These are phyloP conservation scores for Geotrypetes seraphini DNA, from an alignment of 2,797 vertebrate species.

Conservation along the genomic window DNA sequence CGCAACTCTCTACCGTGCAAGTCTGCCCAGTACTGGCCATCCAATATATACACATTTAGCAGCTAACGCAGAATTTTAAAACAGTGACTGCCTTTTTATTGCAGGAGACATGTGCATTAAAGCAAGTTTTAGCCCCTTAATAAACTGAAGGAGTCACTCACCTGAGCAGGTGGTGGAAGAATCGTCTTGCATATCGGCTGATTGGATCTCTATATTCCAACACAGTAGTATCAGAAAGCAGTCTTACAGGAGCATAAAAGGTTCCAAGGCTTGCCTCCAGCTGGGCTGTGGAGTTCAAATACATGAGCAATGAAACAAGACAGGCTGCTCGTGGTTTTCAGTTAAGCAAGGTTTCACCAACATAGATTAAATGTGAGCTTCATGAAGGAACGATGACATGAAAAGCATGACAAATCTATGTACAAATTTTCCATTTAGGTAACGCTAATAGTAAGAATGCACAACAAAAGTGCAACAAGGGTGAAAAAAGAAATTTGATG, in stretches of 20 bases:
- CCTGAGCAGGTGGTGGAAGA: slow-evolving; percentile 97
- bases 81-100: no score
- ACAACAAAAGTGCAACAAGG: slow-evolving; percentile 49
- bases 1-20: no score
- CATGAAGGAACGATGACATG: slow-evolving; percentile 39
- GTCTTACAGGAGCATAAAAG: slow-evolving; percentile 77
- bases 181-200: slow-evolving; percentile 82
- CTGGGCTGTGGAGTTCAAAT: slow-evolving; percentile 69
- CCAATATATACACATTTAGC: no score
- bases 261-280: slow-evolving; percentile 81
- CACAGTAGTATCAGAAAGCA: slow-evolving; percentile 71
- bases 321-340: slow-evolving; percentile 45
- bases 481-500: slow-evolving; percentile 37
- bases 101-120: no score
- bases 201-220: slow-evolving; percentile 80
- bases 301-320: slow-evolving; percentile 38
- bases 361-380: slow-evolving; percentile 35
- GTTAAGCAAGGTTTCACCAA: slow-evolving; percentile 47
- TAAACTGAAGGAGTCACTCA: slow-evolving; percentile 43
- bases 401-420: slow-evolving; percentile 43
- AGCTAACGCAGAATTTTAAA: no score
- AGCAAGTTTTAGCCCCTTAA: no score
- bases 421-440: slow-evolving; percentile 45
- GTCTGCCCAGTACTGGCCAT: no score
- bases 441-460: slow-evolving; percentile 44